Base-by-base conservation (phyloP, 23 tunicate genomes). In the Clavelina lepadiformis region DNA sequence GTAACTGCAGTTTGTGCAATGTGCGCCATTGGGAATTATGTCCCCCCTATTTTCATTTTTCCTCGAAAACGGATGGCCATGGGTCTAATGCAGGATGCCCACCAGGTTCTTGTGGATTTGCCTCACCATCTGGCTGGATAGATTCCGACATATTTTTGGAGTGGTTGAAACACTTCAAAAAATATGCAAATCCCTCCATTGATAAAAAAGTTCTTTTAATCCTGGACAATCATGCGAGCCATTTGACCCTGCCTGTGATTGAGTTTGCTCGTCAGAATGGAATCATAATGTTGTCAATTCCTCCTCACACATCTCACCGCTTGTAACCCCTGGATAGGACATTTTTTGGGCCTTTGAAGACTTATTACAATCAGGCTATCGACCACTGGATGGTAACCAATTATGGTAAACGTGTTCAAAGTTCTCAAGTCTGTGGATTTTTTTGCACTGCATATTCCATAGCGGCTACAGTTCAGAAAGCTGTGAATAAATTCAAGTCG, bases 11-110 rank as follows among this genome's bases (percentile, higher is more conserved):
- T 63, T 19, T 23, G 25, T 3, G 6, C 34, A 7, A 34, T 63
- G 23, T 36, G 68, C 29, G 68, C 68, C 4, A 3, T 36, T 15
- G 68, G 68, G 3, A 3, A 3, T 36, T 35, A 35, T 15, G 38
- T 63, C 4, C 68, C 68, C 19, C 68, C 68, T 3, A 28, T 35
- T 4, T 63, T 63, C 23, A 63, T 36, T 36, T 63, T 63, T 28
- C 68, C 68, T 18, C 21, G 68, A 8, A 36, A 35, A 30, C 21
- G 50, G 3, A 35, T 35, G 49, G 29, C 3, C 8, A 22, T 19
- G 23, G 22, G 29, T 15, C 24, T 63, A 3, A 35, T 63, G 24
- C 36, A 63, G 11, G 68, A 51, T 13, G 49, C 50, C 68, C 68
- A 63, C 68, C 36, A 18, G 68, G 68, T 3, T 18, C 50, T 24